Evolutionary conservation across 1,140 invertebrate species (phyloP).

Genomic region (Coenobita brevimanus): DNA sequence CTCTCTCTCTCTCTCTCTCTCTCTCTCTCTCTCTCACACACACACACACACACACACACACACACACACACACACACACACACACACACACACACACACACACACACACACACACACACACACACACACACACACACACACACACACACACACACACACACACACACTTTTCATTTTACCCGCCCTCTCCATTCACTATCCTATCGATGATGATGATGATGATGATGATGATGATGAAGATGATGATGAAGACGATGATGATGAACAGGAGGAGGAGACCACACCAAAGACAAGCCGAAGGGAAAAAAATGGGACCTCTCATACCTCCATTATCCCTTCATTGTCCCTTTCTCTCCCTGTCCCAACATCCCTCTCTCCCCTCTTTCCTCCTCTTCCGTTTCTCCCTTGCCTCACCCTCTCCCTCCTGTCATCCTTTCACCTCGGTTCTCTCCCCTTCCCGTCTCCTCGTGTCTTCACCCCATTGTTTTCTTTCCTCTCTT

Average conservation of each 20-base stretch:
- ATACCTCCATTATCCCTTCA: neutral
- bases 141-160: neutral
- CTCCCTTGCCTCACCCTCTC: too few species aligned
- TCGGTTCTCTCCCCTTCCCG: neutral
- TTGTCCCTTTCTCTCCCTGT: slow-evolving; percentile 16
- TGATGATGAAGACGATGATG: too few species aligned
- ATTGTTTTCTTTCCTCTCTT: neutral
- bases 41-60: neutral
- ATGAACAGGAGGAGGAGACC: too few species aligned
- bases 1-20: too few species aligned
- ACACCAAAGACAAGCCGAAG: too few species aligned
- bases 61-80: neutral
- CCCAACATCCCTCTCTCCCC: slow-evolving; percentile 13
- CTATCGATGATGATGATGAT: too few species aligned
- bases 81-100: slow-evolving; percentile 3
- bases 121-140: slow-evolving; percentile 10
- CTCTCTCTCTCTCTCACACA: neutral
- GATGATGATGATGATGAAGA: too few species aligned
- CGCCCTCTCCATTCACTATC: neutral
- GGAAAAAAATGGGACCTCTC: too few species aligned
- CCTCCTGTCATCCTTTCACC: neutral
- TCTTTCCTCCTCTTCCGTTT: neutral
- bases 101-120: slow-evolving; percentile 8
- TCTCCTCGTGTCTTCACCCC: neutral
- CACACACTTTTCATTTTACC: neutral